These are phyloP conservation scores for Perca flavescens DNA, from an alignment of 2,113 vertebrate species.

Conservation along the genomic window DNA sequence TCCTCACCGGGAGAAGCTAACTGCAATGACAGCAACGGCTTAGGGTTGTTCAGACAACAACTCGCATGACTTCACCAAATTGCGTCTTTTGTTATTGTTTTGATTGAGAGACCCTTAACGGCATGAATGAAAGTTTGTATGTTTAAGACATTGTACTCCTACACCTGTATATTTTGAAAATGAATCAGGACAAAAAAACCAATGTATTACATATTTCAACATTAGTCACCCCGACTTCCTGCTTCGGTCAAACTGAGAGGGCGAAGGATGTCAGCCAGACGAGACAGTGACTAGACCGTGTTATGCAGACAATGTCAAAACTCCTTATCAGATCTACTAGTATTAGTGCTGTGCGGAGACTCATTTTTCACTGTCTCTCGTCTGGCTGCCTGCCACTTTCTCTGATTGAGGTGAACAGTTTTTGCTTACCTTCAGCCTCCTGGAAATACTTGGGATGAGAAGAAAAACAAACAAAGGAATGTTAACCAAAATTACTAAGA, in stretches of 20 bases:
- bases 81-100: too few relatives aligned
- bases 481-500: neutral
- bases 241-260: neutral
- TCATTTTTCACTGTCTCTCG: neutral
- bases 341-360: neutral
- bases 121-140: too few relatives aligned
- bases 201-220: neutral
- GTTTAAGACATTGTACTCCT: neutral
- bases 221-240: conserved; percentile 52
- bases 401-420: neutral
- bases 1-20: too few relatives aligned
- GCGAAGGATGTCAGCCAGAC: conserved; percentile 8
- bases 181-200: neutral
- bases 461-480: conserved; percentile 35
- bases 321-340: conserved; percentile 7
- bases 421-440: conserved; percentile 49
- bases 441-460: conserved; percentile 35
- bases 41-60: too few relatives aligned
- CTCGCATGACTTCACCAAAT: too few relatives aligned
- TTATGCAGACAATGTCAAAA: neutral
- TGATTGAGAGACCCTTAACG: too few relatives aligned
- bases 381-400: neutral
- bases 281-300: conserved; percentile 28
- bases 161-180: neutral
- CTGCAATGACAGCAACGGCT: too few relatives aligned